phyloP scores from a whole-genome alignment of 2,113 vertebrate genomes.

The Fulica atra region DNA sequence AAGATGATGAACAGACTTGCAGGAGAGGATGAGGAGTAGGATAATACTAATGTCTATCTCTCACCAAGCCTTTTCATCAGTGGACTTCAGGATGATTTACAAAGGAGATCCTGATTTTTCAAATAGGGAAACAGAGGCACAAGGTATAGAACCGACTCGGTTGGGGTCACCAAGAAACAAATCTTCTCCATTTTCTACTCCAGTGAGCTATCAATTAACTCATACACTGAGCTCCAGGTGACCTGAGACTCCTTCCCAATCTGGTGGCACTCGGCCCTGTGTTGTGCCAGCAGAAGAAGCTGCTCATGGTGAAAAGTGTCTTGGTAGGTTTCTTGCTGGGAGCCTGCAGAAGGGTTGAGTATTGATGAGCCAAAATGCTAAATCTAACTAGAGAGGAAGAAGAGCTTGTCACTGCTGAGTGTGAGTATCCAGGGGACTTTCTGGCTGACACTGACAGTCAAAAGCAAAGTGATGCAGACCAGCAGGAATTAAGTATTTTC shows the following conservation, averaged over 20 bases:
- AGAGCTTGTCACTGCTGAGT: not conserved
- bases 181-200: not conserved
- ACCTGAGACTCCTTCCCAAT: not conserved
- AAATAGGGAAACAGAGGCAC: not conserved
- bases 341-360: not conserved
- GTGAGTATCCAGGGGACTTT: not conserved
- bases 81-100: not conserved
- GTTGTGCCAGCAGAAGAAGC: not conserved
- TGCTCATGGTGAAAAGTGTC: not conserved
- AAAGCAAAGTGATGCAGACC: not conserved
- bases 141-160: not conserved
- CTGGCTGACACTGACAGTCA: not conserved
- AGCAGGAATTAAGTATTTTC: not conserved
- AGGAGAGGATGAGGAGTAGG: not conserved
- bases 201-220: not conserved
- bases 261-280: not conserved
- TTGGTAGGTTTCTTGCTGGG: not conserved
- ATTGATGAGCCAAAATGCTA: not conserved
- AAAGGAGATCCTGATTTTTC: not conserved
- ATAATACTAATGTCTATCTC: not conserved
- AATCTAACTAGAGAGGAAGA: not conserved
- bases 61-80: not conserved
- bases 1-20: not conserved
- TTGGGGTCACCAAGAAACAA: not conserved
- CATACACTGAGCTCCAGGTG: not conserved